Base-by-base conservation (phyloP, 23 tunicate genomes). In the Styela clava region DNA sequence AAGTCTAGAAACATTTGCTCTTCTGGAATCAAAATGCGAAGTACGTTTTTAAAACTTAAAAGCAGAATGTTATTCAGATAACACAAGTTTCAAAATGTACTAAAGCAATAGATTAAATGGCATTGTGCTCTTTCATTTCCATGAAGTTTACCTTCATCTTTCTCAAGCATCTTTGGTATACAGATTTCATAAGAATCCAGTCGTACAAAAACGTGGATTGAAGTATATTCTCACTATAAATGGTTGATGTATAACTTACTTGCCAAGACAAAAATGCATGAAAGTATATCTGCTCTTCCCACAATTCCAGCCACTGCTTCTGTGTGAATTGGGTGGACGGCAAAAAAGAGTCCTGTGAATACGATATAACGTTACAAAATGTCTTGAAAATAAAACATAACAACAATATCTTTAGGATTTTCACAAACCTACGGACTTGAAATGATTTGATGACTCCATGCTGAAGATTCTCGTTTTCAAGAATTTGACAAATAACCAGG, bases 271-370 rank as follows among this genome's bases (percentile, higher is more conserved):
- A 93, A 93, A 37, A 93, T 1, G 0, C 93, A 79, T 33, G 98
- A 79, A 62, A 93, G 68, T 34, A 93, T 74, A 74, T 93, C 98
- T 22, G 98, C 89, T 35, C 98, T 63, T 34, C 98, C 98, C 32
- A 93, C 98, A 1, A 93, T n/a, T 5, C 98, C 93, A n/a, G 98
- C 84, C 64, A 93, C 98, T 22, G 98, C 98, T 84, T 93, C 98
- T 2, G 98, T 93, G 78, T 93, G 98, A 34, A 93, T 84, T 16
- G 98, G 98, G 81, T 93, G 98, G 22, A 88, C 44, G 28, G 98
- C 91, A 36, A 93, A 93, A 2, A 87, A 25, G 16, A 93, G 63
- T 35, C 98, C 98, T 93, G 2, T 31, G 52, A n/a, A n/a, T n/a
- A n/a, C 19, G 64, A 19, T 19, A 61, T 61, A 61, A 19, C 64